phyloP scores from a whole-genome alignment of 2,113 vertebrate genomes.

The Apodemus sylvaticus region DNA sequence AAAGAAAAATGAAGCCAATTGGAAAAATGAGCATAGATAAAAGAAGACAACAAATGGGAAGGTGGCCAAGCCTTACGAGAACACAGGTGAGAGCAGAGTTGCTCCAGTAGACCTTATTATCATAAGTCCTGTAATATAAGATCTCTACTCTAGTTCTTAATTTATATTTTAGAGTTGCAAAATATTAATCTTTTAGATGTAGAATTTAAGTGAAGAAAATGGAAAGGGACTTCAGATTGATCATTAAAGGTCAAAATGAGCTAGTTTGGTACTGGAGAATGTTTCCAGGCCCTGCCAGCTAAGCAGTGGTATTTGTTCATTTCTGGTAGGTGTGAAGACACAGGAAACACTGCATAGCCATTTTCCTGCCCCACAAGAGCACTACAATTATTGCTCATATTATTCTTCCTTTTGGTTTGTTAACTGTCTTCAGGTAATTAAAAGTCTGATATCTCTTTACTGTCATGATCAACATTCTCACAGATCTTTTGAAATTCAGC shows the following conservation, averaged over 20 bases:
- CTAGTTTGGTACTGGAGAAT: not conserved
- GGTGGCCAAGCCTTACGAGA: not conserved
- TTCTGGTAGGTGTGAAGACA: not conserved
- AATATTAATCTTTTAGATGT: not conserved
- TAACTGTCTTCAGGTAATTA: not conserved
- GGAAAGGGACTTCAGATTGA: not conserved
- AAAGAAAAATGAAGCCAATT: not conserved
- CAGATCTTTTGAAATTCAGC: not conserved
- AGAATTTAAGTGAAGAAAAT: not conserved
- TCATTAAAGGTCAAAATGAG: not conserved
- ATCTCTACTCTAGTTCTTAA: not conserved
- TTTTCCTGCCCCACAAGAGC: not conserved
- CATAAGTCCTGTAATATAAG: not conserved
- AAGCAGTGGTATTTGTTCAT: not conserved
- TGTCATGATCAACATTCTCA: not conserved
- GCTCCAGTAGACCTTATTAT: not conserved
- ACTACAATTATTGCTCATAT: not conserved
- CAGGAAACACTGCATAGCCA: not conserved
- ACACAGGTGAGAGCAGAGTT: rapidly evolving
- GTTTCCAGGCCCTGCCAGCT: not conserved
- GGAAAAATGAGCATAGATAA: not conserved
- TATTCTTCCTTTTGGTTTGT: not conserved
- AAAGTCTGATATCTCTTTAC: not conserved
- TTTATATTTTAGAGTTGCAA: not conserved
- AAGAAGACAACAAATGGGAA: not conserved